A percentile compares a stretch with the other conserved stretches of the same genome.
Conservation (phyloP, 2,888 invertebrate species). For the Agonum fuliginosum region DNA sequence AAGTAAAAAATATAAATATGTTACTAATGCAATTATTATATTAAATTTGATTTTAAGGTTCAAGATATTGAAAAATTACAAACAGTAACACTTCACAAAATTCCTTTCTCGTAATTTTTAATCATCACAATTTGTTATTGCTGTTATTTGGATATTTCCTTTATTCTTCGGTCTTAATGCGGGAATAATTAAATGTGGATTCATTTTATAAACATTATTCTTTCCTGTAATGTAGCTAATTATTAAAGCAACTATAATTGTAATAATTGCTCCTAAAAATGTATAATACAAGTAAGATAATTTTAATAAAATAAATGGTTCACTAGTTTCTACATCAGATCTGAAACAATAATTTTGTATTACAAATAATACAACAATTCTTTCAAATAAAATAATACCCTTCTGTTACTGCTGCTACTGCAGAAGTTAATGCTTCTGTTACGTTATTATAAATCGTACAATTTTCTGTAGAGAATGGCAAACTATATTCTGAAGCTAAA, state of each 20-base stretch:
- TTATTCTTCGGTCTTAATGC: background rate
- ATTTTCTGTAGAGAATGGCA: background rate
- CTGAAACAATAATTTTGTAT: background rate
- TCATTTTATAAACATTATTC: background rate
- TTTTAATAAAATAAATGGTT: background rate
- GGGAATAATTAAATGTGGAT: conserved; percentile 5
- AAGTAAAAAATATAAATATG: too few relatives aligned
- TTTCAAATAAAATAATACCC: background rate
- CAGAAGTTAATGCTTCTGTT: background rate
- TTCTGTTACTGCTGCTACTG: background rate
- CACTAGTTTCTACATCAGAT: background rate
- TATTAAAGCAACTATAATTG: background rate
- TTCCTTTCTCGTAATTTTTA: too few relatives aligned
- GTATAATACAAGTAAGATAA: background rate
- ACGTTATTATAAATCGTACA: background rate
- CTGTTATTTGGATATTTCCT: too few relatives aligned
- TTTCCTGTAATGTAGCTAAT: background rate
- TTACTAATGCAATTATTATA: too few relatives aligned
- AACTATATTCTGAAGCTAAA: background rate
- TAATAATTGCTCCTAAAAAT: background rate
- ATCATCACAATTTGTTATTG: too few relatives aligned
- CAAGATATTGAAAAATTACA: too few relatives aligned
- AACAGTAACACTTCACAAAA: too few relatives aligned
- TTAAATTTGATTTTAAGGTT: too few relatives aligned
- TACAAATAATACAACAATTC: background rate